Percentiles rank a stretch among this genome's conserved stretches.
Conservation (phyloP, 2,888 invertebrate species). For the Calameuta pallipes region DNA sequence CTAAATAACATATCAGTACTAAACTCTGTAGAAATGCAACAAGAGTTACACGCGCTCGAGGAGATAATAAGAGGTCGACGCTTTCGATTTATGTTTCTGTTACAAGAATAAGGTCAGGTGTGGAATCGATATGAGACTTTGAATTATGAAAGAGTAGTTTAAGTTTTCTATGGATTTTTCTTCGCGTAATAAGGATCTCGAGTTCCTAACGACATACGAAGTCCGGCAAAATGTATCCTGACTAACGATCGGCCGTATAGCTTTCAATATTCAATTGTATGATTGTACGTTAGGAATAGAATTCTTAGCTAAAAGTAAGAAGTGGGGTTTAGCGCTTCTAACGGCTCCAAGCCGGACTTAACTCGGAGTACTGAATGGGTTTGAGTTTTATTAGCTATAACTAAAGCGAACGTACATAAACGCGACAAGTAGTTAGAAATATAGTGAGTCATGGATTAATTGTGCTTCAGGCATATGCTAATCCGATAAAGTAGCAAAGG, state of each 20-base stretch:
- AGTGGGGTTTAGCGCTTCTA: background rate
- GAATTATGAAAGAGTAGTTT: constrained; percentile 27
- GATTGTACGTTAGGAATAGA: background rate
- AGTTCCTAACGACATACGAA: background rate
- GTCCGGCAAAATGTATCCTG: background rate
- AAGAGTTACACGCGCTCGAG: background rate
- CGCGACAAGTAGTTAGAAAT: background rate
- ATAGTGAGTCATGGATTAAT: background rate
- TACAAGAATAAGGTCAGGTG: constrained; percentile 22
- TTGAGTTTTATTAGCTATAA: background rate
- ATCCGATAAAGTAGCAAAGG: background rate
- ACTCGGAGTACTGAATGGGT: background rate
- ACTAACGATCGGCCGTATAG: background rate
- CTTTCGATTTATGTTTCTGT: background rate
- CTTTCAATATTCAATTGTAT: background rate
- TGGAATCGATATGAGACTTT: constrained; percentile 27
- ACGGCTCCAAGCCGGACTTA: background rate
- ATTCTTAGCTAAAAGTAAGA: background rate
- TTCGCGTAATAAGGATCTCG: background rate
- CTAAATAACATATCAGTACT: background rate
- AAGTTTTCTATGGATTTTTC: background rate
- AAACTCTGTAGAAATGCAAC: background rate
- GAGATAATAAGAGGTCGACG: background rate
- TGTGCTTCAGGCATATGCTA: background rate
- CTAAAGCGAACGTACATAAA: background rate